A percentile compares a stretch with the other conserved stretches of the same genome.
phyloP scores from a whole-genome alignment of 2,888 invertebrate genomes.

The Zelleria hepariella region DNA sequence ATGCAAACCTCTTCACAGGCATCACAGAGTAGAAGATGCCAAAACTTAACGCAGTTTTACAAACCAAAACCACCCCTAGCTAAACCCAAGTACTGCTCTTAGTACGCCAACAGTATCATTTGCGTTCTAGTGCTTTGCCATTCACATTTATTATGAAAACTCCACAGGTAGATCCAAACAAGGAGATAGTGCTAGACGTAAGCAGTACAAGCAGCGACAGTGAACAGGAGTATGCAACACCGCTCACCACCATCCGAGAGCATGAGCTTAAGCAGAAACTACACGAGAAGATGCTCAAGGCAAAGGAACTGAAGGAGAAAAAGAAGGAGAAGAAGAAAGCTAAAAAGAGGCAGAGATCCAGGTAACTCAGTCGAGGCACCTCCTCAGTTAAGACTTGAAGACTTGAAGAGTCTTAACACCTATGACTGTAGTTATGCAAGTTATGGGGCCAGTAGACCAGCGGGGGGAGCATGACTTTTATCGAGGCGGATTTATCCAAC shows the following conservation, averaged over 20 bases:
- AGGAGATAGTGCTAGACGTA: conserved; percentile 92
- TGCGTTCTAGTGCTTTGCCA: not conserved
- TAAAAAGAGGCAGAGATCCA: conserved; percentile 20
- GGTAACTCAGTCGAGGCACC: conserved; percentile 6
- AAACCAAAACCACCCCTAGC: too few relatives aligned
- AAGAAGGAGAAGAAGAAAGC: conserved; percentile 50
- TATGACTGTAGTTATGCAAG: too few relatives aligned
- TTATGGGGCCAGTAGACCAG: too few relatives aligned
- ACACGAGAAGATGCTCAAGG: conserved; percentile 73
- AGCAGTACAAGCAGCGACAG: conserved; percentile 95
- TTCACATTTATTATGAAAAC: not conserved
- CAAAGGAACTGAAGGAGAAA: conserved; percentile 68
- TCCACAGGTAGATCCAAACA: conserved; percentile 85
- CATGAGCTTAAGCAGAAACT: conserved; percentile 82
- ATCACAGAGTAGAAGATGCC: too few relatives aligned
- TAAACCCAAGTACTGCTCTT: not conserved
- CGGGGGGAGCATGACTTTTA: too few relatives aligned
- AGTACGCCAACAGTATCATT: not conserved
- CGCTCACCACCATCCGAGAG: conserved; percentile 83
- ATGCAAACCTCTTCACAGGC: too few relatives aligned
- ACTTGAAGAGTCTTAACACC: too few relatives aligned
- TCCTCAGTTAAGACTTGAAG: too few relatives aligned
- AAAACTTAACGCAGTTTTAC: too few relatives aligned
- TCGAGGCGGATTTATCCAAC: too few relatives aligned
- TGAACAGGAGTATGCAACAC: conserved; percentile 85